Evolutionary conservation across 2,797 vertebrate genomes (phyloP).

Genomic region (Picus viridis): DNA sequence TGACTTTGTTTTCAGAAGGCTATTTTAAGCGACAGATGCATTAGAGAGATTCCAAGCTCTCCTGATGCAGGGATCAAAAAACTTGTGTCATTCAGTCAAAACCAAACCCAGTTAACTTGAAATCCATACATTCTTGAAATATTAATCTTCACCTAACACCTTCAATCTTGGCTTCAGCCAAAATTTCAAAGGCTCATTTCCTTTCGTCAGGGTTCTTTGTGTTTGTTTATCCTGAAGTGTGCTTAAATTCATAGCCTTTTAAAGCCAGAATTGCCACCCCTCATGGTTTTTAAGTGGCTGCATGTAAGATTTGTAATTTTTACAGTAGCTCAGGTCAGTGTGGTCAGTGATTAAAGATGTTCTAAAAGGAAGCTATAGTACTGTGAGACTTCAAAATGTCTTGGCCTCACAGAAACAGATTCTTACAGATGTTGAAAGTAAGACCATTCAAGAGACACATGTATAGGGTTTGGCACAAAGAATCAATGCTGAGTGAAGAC

Average conservation of each 20-base stretch:
- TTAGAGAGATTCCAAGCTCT: neutral
- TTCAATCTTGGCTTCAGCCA: neutral
- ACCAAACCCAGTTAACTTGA: neutral
- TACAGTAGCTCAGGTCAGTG: neutral
- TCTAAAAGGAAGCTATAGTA: neutral
- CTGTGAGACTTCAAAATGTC: neutral
- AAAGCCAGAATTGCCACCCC: neutral
- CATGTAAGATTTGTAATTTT: neutral
- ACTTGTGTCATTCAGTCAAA: neutral
- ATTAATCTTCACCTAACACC: rapidly evolving
- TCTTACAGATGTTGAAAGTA: neutral
- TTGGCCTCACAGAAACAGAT: neutral
- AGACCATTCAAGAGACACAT: neutral
- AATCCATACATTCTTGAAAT: neutral
- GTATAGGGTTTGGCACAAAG: neutral
- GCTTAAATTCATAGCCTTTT: neutral
- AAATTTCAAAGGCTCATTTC: neutral
- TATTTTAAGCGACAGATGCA: neutral
- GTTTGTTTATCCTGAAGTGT: neutral
- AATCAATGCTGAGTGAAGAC: neutral
- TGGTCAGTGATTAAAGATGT: neutral
- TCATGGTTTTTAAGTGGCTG: neutral
- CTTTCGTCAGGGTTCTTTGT: neutral
- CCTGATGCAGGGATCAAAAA: neutral
- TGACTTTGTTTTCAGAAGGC: neutral